Evolutionary conservation across 2,888 invertebrate species (phyloP).

Genomic region (Halocaridina rubra): DNA sequence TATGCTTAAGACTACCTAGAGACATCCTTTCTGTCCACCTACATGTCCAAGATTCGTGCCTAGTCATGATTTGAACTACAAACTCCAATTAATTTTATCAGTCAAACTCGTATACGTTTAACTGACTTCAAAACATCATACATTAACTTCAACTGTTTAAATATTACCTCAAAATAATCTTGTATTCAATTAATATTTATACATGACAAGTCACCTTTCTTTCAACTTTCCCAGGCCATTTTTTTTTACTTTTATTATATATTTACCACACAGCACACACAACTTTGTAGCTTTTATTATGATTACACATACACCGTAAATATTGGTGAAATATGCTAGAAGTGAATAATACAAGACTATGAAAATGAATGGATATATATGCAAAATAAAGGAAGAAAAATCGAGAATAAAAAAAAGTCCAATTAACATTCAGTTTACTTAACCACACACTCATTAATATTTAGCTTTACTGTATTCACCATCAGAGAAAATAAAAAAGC

Average conservation of each 20-base stretch:
- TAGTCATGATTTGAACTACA: not conserved
- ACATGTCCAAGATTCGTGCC: not conserved
- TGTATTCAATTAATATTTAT: constrained; percentile 8
- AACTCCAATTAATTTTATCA: not conserved
- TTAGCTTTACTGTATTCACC: constrained; percentile 22
- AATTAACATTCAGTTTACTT: constrained; percentile 32
- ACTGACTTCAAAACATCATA: not conserved
- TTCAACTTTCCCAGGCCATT: constrained; percentile 31
- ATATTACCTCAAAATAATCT: constrained; percentile 24
- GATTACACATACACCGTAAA: constrained; percentile 50
- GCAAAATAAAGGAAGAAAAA: constrained; percentile 40
- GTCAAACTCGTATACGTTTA: not conserved
- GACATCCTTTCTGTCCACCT: not conserved
- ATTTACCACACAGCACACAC: constrained; percentile 51
- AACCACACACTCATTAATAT: constrained; percentile 42
- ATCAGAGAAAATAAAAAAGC: constrained; percentile 39
- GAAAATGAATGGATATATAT: constrained; percentile 51
- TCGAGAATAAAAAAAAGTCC: constrained; percentile 1
- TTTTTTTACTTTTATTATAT: constrained; percentile 2
- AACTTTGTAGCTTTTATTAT: constrained; percentile 42
- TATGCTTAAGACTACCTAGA: not conserved
- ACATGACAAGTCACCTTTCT: constrained; percentile 44
- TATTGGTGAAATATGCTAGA: constrained; percentile 40
- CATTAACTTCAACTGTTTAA: not conserved
- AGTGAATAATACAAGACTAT: constrained; percentile 34